Evolutionary conservation across 2,888 invertebrate genomes (phyloP).

Genomic region (Lithodes maja): DNA sequence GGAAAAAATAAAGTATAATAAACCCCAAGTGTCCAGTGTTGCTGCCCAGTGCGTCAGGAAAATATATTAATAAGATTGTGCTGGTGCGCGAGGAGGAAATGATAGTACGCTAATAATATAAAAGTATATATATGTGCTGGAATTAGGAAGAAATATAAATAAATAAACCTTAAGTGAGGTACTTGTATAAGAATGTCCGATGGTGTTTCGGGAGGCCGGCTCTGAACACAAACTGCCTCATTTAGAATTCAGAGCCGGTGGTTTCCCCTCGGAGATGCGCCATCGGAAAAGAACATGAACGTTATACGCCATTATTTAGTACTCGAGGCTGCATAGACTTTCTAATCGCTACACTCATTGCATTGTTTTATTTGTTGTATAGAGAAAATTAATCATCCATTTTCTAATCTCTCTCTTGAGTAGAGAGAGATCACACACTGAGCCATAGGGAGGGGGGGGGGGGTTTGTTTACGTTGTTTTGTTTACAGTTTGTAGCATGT

Average conservation of each 20-base stretch:
- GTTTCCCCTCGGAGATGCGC: conserved; percentile 1
- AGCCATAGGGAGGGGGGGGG: not conserved
- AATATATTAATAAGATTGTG: not conserved
- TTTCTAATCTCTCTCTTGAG: conserved; percentile 48
- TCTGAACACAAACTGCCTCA: conserved; percentile 26
- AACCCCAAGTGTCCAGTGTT: conserved; percentile 13
- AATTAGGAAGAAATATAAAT: conserved; percentile 22
- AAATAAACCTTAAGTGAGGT: conserved; percentile 29
- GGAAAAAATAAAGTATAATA: too few species aligned
- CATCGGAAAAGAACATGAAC: conserved; percentile 6
- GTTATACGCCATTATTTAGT: conserved; percentile 22
- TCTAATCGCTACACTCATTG: conserved; percentile 41
- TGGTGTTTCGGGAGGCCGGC: conserved; percentile 28
- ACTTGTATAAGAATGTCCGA: not conserved
- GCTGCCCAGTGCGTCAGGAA: conserved; percentile 27
- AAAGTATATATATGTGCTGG: not conserved
- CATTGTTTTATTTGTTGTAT: conserved; percentile 50
- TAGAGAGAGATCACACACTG: conserved; percentile 48
- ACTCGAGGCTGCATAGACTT: conserved; percentile 48
- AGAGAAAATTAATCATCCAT: conserved; percentile 23
- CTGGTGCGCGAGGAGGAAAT: too few species aligned
- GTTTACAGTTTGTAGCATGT: conserved; percentile 16
- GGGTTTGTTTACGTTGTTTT: not conserved
- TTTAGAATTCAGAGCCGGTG: conserved; percentile 22
- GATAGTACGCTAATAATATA: too few species aligned